Base-by-base conservation (phyloP, 2,888 invertebrate genomes). In the Sarcophaga rosellei region DNA sequence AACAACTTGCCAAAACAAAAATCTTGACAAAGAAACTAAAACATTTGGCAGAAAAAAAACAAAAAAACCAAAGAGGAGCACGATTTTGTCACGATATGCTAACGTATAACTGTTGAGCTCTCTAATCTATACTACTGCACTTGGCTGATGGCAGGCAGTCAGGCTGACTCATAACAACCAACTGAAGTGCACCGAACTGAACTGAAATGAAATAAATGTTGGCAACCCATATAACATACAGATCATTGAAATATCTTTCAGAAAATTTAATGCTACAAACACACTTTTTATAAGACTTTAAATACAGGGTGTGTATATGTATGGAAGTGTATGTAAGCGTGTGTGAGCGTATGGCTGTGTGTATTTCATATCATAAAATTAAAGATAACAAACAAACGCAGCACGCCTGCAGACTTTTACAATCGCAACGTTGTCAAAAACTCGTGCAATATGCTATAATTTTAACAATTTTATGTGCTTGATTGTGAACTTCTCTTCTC, bases 371-470 rank as follows among this genome's bases (percentile, higher is more conserved):
- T 82, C 78, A 85, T 78, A 83, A 82, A 83, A 83, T 61, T 79
- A 3, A 2, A 86, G 86, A 86, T 86, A 86, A 86, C 82, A 86
- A 86, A 82, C 53, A 72, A 86, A 84, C 86, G 86, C 86, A 86
- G 86, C 80, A 86, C 80, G 86, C 82, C 88, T 84, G 87, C 85
- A 88, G 83, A 89, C 89, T 91, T 91, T 90, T 90, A 91, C 90
- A 90, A 91, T 90, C 91, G 89, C 87, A 86, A 75, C 81, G 83
- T 89, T 91, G 91, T 90, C 91, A 91, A 90, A 90, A 91, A 89
- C 90, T 88, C 88, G 87, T 88, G 89, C 90, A 89, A 88, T 88
- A 86, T 85, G 87, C 91, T 90, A 91, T 91, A 90, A 91, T 88
- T 84, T 90, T 68, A 63, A 53, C 80, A 70, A 89, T 84, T 91